These are phyloP conservation scores for Medauroidea extradentata DNA, from an alignment of 1,140 invertebrate genomes.

Conservation along the genomic window DNA sequence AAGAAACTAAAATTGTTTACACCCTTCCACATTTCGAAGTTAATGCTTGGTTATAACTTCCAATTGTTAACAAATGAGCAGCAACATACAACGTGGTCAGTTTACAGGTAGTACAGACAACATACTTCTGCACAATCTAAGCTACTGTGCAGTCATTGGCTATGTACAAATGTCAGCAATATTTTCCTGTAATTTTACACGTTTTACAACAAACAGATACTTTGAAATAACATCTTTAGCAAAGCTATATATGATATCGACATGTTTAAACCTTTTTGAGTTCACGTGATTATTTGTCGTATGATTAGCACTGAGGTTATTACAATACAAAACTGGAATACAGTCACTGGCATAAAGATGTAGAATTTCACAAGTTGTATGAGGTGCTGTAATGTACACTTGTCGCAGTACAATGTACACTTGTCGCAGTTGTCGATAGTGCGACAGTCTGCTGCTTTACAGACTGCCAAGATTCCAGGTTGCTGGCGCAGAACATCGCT, in stretches of 20 bases:
- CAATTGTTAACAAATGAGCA: neutral
- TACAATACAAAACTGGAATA: slow-evolving; percentile 16
- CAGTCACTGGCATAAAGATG: slow-evolving; percentile 11
- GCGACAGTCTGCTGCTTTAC: slow-evolving; percentile 25
- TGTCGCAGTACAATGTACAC: too few relatives aligned
- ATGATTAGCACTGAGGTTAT: slow-evolving; percentile 25
- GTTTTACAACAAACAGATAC: slow-evolving; percentile 4
- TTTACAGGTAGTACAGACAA: too few relatives aligned
- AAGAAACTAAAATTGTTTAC: too few relatives aligned
- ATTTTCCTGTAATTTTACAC: slow-evolving; percentile 2
- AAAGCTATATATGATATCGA: slow-evolving; percentile 10
- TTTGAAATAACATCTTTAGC: slow-evolving; percentile 3
- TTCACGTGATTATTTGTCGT: slow-evolving; percentile 21
- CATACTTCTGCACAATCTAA: neutral
- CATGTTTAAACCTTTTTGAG: slow-evolving; percentile 17
- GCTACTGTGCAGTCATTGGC: neutral
- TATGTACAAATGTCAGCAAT: slow-evolving; percentile 11
- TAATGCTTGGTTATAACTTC: too few relatives aligned
- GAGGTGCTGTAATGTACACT: slow-evolving; percentile 29
- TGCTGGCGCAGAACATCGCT: slow-evolving; percentile 29
- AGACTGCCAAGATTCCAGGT: slow-evolving; percentile 28
- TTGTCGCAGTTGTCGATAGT: slow-evolving; percentile 25
- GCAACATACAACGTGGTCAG: too few relatives aligned
- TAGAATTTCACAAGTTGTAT: slow-evolving; percentile 19
- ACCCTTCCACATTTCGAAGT: too few relatives aligned